Base-by-base conservation (phyloP, 2,888 invertebrate genomes). In the Trachelus tabidus region DNA sequence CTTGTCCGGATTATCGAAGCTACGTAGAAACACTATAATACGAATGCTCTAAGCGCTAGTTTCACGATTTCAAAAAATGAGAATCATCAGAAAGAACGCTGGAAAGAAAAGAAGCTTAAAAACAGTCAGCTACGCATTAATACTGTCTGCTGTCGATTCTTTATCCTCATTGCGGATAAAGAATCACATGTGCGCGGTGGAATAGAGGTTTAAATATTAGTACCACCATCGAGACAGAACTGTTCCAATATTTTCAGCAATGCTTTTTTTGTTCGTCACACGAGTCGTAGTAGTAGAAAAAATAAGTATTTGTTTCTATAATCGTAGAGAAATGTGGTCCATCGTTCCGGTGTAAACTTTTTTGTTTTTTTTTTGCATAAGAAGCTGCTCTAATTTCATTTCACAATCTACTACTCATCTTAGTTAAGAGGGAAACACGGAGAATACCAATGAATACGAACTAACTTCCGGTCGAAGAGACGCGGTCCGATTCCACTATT, bases 261-360 rank as follows among this genome's bases (percentile, higher is more conserved):
- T 56, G 9, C 40, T 37, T 40, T 6, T 56, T 56, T 56, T 56
- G 56, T 56, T 56, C 15, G 56, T 56, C 84, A 80, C 83, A 80
- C 82, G 83, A 86, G 84, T 87, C 81, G 83, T 82, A 83, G 81
- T 84, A 82, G 87, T 88, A 88, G 87, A 89, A 89, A 89, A 89
- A 88, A 88, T 88, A 87, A 89, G 82, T 85, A 86, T 88, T 83
- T 87, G 80, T 83, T 79, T 75, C 75, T 74, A 79, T 83, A 82
- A 82, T 83, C 83, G 83, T 86, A 88, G 81, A 86, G 82, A 85
- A 82, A 83, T 81, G 81, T 79, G 89, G 89, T 89, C 89, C 89
- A 86, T 89, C 84, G 86, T 88, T 88, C 81, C 84, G 79, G 85
- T 86, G 82, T 86, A 85, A 86, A 81, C 76, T 76, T 81, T 79